These are phyloP conservation scores for Drosophila simulans DNA, from an alignment of 1,140 invertebrate species.

Conservation along the genomic window DNA sequence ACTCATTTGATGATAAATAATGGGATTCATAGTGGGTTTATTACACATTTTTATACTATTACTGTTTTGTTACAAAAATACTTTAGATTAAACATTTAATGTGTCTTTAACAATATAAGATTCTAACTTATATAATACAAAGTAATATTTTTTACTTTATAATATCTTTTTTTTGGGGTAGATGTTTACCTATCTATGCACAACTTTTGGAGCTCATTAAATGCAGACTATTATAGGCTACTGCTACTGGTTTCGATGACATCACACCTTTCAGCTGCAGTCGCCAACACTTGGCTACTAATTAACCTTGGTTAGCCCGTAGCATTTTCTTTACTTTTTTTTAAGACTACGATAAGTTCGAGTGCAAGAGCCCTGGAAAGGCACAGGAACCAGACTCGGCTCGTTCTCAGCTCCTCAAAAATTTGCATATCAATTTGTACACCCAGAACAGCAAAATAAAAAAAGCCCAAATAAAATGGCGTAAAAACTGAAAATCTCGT, in stretches of 20 bases:
- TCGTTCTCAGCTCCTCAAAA: conserved; percentile 57
- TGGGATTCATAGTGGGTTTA: too few relatives aligned
- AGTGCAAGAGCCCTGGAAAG: conserved; percentile 6
- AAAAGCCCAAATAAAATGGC: conserved; percentile 59
- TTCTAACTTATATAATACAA: too few relatives aligned
- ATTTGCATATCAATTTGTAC: conserved; percentile 84
- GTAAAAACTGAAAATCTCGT: conserved; percentile 72
- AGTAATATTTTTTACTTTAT: too few relatives aligned
- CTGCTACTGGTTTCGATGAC: conserved; percentile 15
- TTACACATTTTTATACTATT: too few relatives aligned
- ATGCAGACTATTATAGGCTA: not conserved
- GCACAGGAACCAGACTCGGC: conserved; percentile 1
- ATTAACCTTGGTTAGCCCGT: conserved; percentile 64
- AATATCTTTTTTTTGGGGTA: too few relatives aligned
- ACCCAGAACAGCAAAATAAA: conserved; percentile 39
- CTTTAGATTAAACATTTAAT: too few relatives aligned
- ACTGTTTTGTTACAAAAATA: too few relatives aligned
- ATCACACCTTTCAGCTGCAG: conserved; percentile 24
- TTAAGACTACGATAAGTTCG: conserved; percentile 31
- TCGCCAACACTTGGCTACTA: conserved; percentile 68
- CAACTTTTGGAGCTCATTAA: conserved; percentile 20
- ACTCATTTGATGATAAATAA: too few relatives aligned
- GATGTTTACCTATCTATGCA: not conserved
- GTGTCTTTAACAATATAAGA: too few relatives aligned
- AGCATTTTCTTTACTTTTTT: conserved; percentile 32